These are phyloP conservation scores for Epinephelus moara DNA, from an alignment of 2,113 vertebrate species.

Conservation along the genomic window DNA sequence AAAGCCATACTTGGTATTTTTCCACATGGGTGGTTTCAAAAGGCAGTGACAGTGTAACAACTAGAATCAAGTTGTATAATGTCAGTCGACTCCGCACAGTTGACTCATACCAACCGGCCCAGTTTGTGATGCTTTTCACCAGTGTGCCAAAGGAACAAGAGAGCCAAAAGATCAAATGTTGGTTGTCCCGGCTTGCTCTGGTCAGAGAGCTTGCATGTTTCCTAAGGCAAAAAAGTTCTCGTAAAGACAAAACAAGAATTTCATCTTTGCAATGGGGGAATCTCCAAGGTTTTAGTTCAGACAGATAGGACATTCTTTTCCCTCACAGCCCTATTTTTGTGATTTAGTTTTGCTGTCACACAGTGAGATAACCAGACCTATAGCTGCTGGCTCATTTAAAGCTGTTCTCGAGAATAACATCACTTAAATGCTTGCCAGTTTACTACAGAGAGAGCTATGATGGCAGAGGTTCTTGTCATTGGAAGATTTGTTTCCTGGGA, in stretches of 20 bases:
- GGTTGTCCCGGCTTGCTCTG: not conserved
- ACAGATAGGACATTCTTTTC: not conserved
- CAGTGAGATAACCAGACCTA: conserved; percentile 12
- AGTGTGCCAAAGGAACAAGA: conserved; percentile 1
- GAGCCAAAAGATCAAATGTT: not conserved
- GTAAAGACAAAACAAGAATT: conserved; percentile 5
- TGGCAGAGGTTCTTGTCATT: conserved; percentile 27
- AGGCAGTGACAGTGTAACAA: not conserved
- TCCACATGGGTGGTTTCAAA: conserved; percentile 38
- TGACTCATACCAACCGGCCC: not conserved
- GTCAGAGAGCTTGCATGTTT: not conserved
- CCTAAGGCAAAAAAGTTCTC: not conserved
- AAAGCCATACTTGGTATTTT: not conserved
- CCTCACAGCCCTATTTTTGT: conserved; percentile 10
- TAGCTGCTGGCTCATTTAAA: conserved; percentile 30
- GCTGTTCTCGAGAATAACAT: conserved; percentile 32
- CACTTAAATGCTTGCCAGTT: conserved; percentile 28
- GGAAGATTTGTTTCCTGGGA: conserved; percentile 47
- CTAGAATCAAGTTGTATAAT: conserved; percentile 19
- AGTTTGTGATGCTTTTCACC: not conserved
- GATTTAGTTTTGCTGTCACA: conserved; percentile 14
- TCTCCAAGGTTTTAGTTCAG: not conserved
- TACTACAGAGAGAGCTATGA: not conserved
- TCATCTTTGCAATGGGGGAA: not conserved
- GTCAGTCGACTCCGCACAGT: not conserved